Conservation (phyloP, 2,113 vertebrate species). For the Leucosticte australis region DNA sequence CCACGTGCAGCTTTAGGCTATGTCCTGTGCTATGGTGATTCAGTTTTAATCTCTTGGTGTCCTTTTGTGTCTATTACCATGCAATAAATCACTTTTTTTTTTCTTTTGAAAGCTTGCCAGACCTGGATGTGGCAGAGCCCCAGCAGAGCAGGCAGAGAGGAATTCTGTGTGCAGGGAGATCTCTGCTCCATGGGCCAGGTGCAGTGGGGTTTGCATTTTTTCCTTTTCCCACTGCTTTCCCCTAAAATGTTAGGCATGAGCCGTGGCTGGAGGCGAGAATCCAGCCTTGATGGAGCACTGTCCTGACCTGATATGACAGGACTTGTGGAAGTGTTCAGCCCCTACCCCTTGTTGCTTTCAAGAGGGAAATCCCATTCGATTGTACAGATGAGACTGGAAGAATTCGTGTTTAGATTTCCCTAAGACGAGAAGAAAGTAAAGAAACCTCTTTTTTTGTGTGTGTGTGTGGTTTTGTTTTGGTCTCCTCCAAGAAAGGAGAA, state of each 20-base stretch:
- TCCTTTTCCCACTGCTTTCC: not conserved
- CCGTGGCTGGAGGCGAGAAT: constrained; percentile 7
- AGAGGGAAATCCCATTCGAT: not conserved
- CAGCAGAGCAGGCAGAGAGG: not conserved
- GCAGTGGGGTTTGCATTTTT: not conserved
- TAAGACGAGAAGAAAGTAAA: not conserved
- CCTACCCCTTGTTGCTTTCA: not conserved
- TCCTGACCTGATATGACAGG: not conserved
- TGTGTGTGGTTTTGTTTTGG: not conserved
- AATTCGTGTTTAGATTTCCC: not conserved
- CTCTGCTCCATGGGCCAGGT: not conserved
- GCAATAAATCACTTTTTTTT: not conserved
- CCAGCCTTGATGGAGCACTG: not conserved
- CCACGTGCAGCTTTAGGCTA: not conserved
- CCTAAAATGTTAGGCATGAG: not conserved
- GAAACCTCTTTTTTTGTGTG: not conserved
- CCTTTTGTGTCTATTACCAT: not conserved
- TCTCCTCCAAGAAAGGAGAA: not conserved
- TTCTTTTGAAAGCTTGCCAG: not conserved
- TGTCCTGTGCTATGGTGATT: not conserved
- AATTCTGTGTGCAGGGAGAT: not conserved
- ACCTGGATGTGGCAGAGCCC: not conserved
- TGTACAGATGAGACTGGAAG: not conserved
- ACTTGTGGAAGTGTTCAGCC: not conserved
- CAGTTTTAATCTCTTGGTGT: not conserved